Evolutionary conservation across 2,797 vertebrate species (phyloP), one percentile per base, ranked within the genome.

Genomic region (Intellagama lesueurii): DNA sequence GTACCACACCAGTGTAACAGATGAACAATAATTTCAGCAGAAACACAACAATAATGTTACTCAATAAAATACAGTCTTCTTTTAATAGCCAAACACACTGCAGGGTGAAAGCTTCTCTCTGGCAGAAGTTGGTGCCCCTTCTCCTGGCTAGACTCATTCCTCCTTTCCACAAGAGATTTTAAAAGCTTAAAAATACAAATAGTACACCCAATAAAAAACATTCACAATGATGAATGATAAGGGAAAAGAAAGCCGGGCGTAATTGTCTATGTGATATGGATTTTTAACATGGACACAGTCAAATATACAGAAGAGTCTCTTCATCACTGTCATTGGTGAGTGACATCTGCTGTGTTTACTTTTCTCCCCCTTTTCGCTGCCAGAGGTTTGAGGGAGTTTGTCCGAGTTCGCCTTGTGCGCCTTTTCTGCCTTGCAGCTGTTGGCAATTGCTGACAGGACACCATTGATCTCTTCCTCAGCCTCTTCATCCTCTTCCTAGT

Each of bases 191-290:
- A 99, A 98, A 96, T 98, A 99, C 94, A 99, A 96, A 94, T 99
- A 99, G 96, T 98, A 99, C 73, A 97, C 98, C 98, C 98, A 98
- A 94, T 99, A 98, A 94, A 98, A 96, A 75, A 98, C 96, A 95
- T 99, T 99, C 88, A 99, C 98, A 60, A 98, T 94, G 91, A 99
- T 97, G 88, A 99, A 99, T 12, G 98, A 98, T 77, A 99, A 95
- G 0, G 98, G 98, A 93, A 99, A 99, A 91, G 97, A 97, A 95
- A 98, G 96, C 87, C 98, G 97, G 85, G 98, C 98, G 26, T 99
- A 98, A 96, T 98, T 98, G 96, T 98, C 98, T 97, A 99, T 99
- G 96, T 98, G 98, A 93, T 99, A 98, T n/a, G 98, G 98, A 95
- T 98, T 99, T 96, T 98, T 96, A 91, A 99, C 96, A 35, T 93